A percentile compares a stretch with the other conserved stretches of the same genome.
Conservation (phyloP, 2,888 invertebrate genomes). For the Mycalesis mineus region DNA sequence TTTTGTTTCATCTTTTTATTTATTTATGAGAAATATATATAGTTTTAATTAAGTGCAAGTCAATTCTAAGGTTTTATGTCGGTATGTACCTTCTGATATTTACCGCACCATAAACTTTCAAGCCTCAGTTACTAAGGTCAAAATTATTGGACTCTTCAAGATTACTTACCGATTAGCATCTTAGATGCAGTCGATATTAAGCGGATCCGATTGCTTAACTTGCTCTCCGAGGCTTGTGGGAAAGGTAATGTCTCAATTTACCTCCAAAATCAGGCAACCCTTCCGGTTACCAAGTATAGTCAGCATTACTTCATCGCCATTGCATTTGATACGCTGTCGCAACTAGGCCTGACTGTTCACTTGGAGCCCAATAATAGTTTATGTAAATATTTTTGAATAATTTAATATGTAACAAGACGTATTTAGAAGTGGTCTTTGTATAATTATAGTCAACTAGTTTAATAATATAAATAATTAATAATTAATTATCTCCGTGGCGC, state of each 20-base stretch:
- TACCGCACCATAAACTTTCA: not conserved
- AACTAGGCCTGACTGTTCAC: not conserved
- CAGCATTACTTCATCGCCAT: not conserved
- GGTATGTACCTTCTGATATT: not conserved
- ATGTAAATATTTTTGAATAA: not conserved
- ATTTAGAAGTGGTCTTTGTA: too few relatives aligned
- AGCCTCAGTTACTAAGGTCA: not conserved
- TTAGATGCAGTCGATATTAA: not conserved
- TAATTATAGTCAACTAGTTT: too few relatives aligned
- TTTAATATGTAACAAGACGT: not conserved
- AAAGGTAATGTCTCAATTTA: not conserved
- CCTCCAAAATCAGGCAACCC: conserved; percentile 1
- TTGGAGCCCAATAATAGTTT: not conserved
- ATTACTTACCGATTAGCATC: not conserved
- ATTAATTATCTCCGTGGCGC: too few relatives aligned
- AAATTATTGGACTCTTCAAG: not conserved
- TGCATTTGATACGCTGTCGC: not conserved
- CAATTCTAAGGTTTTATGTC: not conserved
- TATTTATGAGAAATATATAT: too few relatives aligned
- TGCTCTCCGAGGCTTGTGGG: not conserved
- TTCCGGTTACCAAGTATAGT: not conserved
- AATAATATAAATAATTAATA: too few relatives aligned
- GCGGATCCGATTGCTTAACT: not conserved
- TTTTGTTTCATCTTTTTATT: too few relatives aligned
- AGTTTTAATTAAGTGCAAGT: too few relatives aligned